Evolutionary conservation across 2,113 vertebrate genomes (phyloP), one percentile per base, ranked within the genome.

Genomic region (Spilogale gracilis): DNA sequence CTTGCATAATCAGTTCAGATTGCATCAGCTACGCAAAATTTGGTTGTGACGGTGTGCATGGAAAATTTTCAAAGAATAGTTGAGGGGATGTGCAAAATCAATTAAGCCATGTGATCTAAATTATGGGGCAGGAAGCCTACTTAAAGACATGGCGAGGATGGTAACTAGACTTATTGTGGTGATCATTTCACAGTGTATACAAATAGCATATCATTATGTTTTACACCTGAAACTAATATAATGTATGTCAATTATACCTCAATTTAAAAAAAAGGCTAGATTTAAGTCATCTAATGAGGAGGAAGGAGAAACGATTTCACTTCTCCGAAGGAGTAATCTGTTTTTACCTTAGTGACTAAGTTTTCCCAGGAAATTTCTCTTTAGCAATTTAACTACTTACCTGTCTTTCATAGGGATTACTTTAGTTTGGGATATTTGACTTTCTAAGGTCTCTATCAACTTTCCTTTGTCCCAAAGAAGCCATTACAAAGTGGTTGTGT

Each of bases 391-490:
- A 88, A 83, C n/a, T 84, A 63, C 21, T 79, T 92, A 54, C 2
- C 18, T 74, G 2, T 76, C 30, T 67, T 90, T 94, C 50, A 84
- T 38, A 30, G 71, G 89, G 67, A 87, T 78, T 52, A 58, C 80
- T 89, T 25, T 91, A 16, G 48, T 92, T 97, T 52, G 32, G 30
- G 30, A 69, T 91, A 60, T 82, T 96, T 88, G 45, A 82, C 81
- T 95, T 79, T 88, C 9, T 95, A 63, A 91, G 20, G 20, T 7
- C 10, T 74, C 83, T 89, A 79, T 30, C 58, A 69, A 80, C 11
- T 90, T 89, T 78, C 12, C 50, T 65, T 71, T 87, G 38, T 81
- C 27, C 74, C 43, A 96, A 12, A 73, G 67, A 89, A 86, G 25
- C 89, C 27, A 94, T 89, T 61, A 13, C 56, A 54, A 81, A 23